Conservation (phyloP, 2,113 vertebrate species). For the Nyctibius bracteatus region DNA sequence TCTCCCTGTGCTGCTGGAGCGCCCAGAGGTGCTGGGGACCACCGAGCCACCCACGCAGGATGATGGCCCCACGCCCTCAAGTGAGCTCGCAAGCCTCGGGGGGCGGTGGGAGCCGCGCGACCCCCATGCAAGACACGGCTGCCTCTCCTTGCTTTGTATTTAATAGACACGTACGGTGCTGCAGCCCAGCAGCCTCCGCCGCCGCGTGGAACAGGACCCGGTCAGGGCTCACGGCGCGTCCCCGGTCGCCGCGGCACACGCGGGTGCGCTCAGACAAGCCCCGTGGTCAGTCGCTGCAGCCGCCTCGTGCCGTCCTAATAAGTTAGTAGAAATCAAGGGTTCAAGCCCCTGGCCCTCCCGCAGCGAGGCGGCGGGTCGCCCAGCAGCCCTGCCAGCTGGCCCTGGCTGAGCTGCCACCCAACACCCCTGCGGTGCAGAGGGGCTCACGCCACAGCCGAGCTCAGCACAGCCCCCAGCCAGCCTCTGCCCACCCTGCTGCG, state of each 20-base stretch:
- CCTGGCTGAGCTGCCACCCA: not conserved
- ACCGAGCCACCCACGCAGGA: fast-evolving
- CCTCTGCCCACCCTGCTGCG: not conserved
- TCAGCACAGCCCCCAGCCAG: fast-evolving
- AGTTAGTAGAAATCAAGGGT: constrained; percentile 28
- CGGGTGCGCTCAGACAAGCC: fast-evolving
- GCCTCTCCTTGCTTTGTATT: not conserved
- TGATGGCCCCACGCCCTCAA: not conserved
- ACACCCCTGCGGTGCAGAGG: fast-evolving
- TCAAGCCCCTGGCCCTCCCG: not conserved
- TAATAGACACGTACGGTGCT: not conserved
- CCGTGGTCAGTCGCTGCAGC: not conserved
- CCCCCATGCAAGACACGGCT: not conserved
- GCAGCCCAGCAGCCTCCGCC: not conserved
- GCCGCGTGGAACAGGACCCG: fast-evolving
- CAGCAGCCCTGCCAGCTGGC: not conserved
- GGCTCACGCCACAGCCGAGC: fast-evolving
- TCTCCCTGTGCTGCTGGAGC: fast-evolving
- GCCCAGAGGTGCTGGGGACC: not conserved
- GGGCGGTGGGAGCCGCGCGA: fast-evolving
- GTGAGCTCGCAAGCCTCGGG: not conserved
- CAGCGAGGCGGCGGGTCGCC: fast-evolving
- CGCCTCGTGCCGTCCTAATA: not conserved
- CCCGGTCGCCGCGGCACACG: fast-evolving
- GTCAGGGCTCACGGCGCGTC: fast-evolving